Percentiles rank a stretch among this genome's conserved stretches.
Evolutionary conservation across 2,888 invertebrate genomes (phyloP).

Genomic region (Druceiella hillmani): DNA sequence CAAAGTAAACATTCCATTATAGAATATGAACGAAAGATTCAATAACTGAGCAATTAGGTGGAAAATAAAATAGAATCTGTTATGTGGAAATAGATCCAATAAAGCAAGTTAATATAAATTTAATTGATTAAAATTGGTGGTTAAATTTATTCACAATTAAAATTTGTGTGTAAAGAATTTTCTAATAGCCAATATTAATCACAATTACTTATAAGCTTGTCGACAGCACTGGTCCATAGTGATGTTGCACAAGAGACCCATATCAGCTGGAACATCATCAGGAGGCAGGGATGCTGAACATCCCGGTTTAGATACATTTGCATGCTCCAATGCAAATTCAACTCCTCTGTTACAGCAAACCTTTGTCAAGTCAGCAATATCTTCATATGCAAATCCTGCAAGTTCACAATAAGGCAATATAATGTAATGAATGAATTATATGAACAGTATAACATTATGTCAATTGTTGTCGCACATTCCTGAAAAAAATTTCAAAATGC

Average conservation of each 20-base stretch:
- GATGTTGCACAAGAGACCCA: constrained; percentile 32
- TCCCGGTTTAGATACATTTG: constrained; percentile 29
- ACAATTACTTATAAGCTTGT: constrained; percentile 39
- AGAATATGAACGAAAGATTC: too few relatives aligned
- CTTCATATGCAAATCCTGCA: constrained; percentile 33
- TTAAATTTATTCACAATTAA: constrained; percentile 4
- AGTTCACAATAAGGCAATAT: too few relatives aligned
- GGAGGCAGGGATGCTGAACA: constrained; percentile 33
- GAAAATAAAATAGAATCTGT: too few relatives aligned
- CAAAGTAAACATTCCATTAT: too few relatives aligned
- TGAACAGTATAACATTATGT: too few relatives aligned
- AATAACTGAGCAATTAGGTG: too few relatives aligned
- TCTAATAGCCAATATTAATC: too few relatives aligned
- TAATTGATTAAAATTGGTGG: neutral
- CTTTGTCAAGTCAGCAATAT: constrained; percentile 35
- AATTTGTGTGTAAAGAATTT: too few relatives aligned
- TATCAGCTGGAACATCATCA: constrained; percentile 28
- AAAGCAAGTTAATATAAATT: neutral
- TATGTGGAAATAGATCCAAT: too few relatives aligned
- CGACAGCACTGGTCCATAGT: constrained; percentile 41
- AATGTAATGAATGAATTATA: too few relatives aligned
- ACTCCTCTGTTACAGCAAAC: constrained; percentile 40
- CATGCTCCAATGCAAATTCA: constrained; percentile 31
- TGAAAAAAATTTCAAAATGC: too few relatives aligned
- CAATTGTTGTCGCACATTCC: too few relatives aligned